Conservation (phyloP, 2,888 invertebrate genomes). For the Trissolcus brochymenae region DNA sequence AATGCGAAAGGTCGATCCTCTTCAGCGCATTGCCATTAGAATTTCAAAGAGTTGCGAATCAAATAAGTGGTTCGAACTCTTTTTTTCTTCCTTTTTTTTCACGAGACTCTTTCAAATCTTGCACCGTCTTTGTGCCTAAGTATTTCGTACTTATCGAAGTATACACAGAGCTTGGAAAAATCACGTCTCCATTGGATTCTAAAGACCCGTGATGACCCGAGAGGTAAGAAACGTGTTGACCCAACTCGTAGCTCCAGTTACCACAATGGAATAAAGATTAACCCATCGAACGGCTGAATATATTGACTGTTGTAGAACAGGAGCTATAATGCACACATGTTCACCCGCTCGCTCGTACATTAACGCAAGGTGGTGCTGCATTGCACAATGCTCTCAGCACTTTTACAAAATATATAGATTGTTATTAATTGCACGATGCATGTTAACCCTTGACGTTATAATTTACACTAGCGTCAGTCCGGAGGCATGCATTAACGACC, state of each 20-base stretch:
- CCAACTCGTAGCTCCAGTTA: conserved; percentile 17
- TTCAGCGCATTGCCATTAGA: conserved; percentile 43
- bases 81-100: neutral
- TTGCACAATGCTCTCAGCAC: conserved; percentile 18
- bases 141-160: conserved; percentile 21
- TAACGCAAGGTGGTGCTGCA: conserved; percentile 40
- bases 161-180: conserved; percentile 14
- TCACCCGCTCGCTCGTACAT: conserved; percentile 27
- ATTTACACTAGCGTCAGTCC: too few species aligned
- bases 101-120: conserved; percentile 30
- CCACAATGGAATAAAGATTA: conserved; percentile 28
- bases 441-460: conserved; percentile 17
- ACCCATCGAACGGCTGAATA: conserved; percentile 17
- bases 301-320: conserved; percentile 17
- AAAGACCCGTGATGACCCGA: conserved; percentile 17
- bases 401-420: conserved; percentile 30
- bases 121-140: conserved; percentile 23
- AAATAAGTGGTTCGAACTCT: conserved; percentile 40
- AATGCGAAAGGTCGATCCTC: conserved; percentile 47
- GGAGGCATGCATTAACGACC: neutral
- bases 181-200: conserved; percentile 28
- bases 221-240: conserved; percentile 41
- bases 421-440: conserved; percentile 24
- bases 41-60: conserved; percentile 56
- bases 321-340: conserved; percentile 36